Evolutionary conservation across 2,113 vertebrate genomes (phyloP).

Genomic region (Poicephalus meyeri): DNA sequence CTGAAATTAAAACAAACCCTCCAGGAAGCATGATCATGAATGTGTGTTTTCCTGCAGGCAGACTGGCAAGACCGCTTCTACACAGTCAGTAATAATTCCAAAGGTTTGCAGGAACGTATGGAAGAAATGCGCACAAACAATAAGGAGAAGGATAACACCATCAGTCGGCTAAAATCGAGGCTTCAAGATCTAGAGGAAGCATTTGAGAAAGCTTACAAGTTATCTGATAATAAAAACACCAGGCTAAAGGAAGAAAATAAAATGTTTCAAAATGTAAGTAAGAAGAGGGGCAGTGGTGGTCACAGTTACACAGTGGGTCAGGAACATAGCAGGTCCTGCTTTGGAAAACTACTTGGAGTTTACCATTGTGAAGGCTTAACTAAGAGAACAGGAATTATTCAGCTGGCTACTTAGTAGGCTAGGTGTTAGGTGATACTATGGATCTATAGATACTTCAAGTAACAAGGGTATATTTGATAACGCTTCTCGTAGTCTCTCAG

Average conservation of each 20-base stretch:
- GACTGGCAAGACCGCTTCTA: constrained; percentile 87
- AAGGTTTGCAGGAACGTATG: constrained; percentile 82
- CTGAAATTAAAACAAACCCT: background rate
- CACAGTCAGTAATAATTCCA: constrained; percentile 75
- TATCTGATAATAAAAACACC: constrained; percentile 86
- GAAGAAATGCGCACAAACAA: constrained; percentile 83
- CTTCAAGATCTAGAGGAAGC: constrained; percentile 85
- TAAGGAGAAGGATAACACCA: constrained; percentile 85
- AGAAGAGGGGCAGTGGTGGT: rapidly evolving
- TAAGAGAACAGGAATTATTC: background rate
- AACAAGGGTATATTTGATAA: background rate
- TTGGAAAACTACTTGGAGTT: background rate
- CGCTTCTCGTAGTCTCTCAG: background rate
- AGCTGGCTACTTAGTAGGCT: background rate
- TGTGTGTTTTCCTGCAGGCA: constrained; percentile 61
- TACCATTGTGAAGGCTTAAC: rapidly evolving
- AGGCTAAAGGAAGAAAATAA: constrained; percentile 85
- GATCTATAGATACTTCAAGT: background rate
- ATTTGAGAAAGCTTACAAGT: constrained; percentile 79
- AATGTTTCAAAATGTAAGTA: constrained; percentile 93
- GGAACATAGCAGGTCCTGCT: rapidly evolving
- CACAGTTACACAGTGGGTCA: background rate
- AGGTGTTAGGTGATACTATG: background rate
- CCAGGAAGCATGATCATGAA: background rate
- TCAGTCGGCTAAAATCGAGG: constrained; percentile 74